Evolutionary conservation across 2,113 vertebrate species (phyloP), one percentile per base, ranked within the genome.

Genomic region (Ivindomyrus marchei): DNA sequence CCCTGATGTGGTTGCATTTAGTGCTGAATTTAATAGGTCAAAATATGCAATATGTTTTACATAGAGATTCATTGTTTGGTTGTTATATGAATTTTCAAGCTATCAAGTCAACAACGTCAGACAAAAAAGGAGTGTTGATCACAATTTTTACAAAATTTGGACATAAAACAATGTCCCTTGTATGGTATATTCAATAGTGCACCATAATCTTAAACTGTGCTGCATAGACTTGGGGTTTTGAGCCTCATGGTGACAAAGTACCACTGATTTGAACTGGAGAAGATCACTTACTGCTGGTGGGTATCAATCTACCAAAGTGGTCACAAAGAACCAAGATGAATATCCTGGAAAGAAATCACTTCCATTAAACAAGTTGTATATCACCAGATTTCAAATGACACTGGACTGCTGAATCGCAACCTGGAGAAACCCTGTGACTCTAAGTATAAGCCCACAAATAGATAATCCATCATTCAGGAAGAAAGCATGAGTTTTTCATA

Each of bases 51-150:
- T 85, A 36, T 36, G 52, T 39, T 31, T 36, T 56, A 21, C 31
- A 42, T 47, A 85, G 21, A 24, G n/a, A 47, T 36, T 77, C 46
- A 53, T 89, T 89, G 47, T 89, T 89, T 89, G 74, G 3, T 58
- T 62, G 45, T 39, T 89, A 31, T 62, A 31, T 50, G 45, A 49
- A 66, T 62, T 90, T 86, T 90, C 31, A 56, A 36, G 45, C 52
- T 85, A 66, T 49, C 13, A 53, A 27, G 85, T 53, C 24, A 17
- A 87, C n/a, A 17, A 17, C 10, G 1, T 87, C 6, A 36, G 31
- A 56, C 50, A 87, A 31, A 42, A 36, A 15, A 39, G 2, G 7
- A 74, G 5, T 39, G 24, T 49, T 47, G 21, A 27, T 31, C 45
- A 80, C 74, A 42, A 3, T 80, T 80, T 80, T 80, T 19, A 19